Percentiles rank a stretch among this genome's conserved stretches.
These are phyloP conservation scores for Chromis chromis DNA, from an alignment of 2,797 vertebrate species.

Conservation along the genomic window DNA sequence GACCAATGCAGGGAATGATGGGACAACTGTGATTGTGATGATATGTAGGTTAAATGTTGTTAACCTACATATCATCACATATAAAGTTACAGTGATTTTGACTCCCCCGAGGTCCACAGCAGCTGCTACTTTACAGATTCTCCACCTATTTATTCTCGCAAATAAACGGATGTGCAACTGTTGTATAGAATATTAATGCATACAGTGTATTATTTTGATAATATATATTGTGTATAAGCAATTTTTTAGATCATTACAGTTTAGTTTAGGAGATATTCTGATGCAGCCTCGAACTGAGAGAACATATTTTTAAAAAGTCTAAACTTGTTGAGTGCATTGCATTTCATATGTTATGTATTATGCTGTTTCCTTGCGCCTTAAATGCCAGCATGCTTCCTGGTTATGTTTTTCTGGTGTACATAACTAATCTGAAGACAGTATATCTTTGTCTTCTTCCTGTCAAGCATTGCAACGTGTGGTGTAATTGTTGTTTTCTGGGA, in stretches of 20 bases:
- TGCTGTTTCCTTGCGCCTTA: too few relatives aligned
- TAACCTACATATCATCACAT: conserved; percentile 51
- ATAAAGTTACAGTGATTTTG: background rate
- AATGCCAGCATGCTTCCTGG: background rate
- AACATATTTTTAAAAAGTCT: too few relatives aligned
- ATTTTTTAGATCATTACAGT: background rate
- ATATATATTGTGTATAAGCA: too few relatives aligned
- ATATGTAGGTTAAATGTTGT: conserved; percentile 55
- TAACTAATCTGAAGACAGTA: background rate
- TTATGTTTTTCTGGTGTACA: too few relatives aligned
- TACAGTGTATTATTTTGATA: background rate
- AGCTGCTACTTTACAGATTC: background rate
- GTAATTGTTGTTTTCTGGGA: too few relatives aligned
- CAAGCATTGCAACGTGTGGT: background rate
- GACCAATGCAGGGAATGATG: conserved; percentile 37
- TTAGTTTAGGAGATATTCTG: background rate
- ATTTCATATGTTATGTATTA: too few relatives aligned
- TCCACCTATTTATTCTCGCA: background rate
- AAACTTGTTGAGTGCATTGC: too few relatives aligned
- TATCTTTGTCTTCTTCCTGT: background rate
- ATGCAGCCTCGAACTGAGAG: too few relatives aligned
- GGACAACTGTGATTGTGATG: conserved; percentile 45
- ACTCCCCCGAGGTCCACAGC: background rate
- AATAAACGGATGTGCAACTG: background rate
- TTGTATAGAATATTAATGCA: background rate